These are phyloP conservation scores for Guaruba guarouba DNA, from an alignment of 2,113 vertebrate species.

Conservation along the genomic window DNA sequence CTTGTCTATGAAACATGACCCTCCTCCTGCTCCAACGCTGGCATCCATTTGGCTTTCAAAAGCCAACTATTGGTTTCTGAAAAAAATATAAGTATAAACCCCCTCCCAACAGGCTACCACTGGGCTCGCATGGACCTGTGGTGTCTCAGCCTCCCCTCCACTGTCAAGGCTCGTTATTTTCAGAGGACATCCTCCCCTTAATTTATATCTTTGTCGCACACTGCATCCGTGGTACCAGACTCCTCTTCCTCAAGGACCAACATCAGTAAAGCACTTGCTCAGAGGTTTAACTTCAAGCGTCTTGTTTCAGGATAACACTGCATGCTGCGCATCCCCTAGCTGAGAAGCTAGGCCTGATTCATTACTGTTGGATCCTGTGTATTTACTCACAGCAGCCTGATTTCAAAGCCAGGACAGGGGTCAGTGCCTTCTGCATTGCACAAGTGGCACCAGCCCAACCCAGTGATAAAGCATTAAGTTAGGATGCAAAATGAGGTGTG, in stretches of 20 bases:
- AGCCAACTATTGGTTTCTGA: not conserved
- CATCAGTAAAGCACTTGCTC: not conserved
- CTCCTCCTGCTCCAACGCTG: not conserved
- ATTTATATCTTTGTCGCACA: not conserved
- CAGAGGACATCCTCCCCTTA: not conserved
- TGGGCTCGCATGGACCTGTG: rapidly evolving
- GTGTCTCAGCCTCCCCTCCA: not conserved
- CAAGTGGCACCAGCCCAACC: not conserved
- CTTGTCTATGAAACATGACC: not conserved
- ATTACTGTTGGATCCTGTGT: not conserved
- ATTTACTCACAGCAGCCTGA: not conserved
- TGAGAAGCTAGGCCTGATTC: not conserved
- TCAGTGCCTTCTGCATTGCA: not conserved
- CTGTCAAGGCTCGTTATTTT: not conserved
- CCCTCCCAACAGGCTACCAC: not conserved
- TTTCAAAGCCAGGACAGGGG: not conserved
- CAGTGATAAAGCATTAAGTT: not conserved
- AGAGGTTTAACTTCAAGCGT: not conserved
- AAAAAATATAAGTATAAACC: not conserved
- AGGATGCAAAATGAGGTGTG: not conserved
- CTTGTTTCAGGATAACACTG: not conserved
- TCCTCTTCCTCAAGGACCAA: not conserved
- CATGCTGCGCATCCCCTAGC: not conserved
- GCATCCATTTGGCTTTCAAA: not conserved
- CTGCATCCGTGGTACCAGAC: not conserved